Percentiles rank a stretch among this genome's conserved stretches.
Conservation (phyloP, 2,113 vertebrate genomes). For the Pampusana beccarii region DNA sequence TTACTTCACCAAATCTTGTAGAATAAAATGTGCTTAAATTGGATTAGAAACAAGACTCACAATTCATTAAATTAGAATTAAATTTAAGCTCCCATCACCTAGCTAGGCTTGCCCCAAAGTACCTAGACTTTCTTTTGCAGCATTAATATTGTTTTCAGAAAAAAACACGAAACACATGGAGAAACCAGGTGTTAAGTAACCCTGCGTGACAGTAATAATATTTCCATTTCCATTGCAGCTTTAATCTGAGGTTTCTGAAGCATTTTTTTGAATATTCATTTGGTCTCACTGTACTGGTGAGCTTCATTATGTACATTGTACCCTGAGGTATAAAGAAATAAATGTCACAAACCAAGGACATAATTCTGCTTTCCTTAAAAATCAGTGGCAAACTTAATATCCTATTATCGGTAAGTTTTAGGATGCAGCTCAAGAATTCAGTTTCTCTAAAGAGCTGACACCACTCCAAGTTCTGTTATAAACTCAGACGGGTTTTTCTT, state of each 20-base stretch:
- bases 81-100: background rate
- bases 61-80: slow-evolving; percentile 4
- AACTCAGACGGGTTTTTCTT: background rate
- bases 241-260: background rate
- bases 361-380: background rate
- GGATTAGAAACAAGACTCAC: background rate
- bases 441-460: background rate
- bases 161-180: background rate
- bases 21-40: background rate
- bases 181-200: background rate
- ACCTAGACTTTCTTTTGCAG: background rate
- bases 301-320: background rate
- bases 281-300: background rate
- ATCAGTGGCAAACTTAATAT: background rate
- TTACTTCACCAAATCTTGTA: background rate
- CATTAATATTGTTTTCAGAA: background rate
- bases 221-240: background rate
- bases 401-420: background rate
- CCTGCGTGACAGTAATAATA: background rate
- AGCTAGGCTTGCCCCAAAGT: background rate
- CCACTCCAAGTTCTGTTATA: background rate
- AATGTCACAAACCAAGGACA: background rate
- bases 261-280: background rate
- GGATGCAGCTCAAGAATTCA: background rate
- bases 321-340: background rate